phyloP scores from a whole-genome alignment of 2,888 invertebrate genomes.

The Troglohyphantes excavatus region DNA sequence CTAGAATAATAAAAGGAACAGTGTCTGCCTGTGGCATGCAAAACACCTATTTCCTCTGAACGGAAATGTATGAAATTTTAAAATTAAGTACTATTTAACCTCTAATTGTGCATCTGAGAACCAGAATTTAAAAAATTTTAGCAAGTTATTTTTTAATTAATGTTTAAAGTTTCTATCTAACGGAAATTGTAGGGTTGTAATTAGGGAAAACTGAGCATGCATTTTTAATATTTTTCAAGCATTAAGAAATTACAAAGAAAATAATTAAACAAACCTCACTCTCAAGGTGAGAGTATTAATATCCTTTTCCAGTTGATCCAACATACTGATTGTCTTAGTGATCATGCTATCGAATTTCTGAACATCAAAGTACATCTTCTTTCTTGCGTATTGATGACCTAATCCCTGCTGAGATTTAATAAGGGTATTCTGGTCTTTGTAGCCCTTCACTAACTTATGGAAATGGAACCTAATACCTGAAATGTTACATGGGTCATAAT shows the following conservation, averaged over 20 bases:
- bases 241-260: background rate
- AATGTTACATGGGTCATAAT: background rate
- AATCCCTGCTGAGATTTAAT: slow-evolving; percentile 96
- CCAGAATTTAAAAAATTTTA: too few species aligned
- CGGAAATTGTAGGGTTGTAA: too few species aligned
- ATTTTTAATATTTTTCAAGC: too few species aligned
- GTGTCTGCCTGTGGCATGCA: too few species aligned
- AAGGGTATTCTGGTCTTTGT: slow-evolving; percentile 90
- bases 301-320: slow-evolving; percentile 99
- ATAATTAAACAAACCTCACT: slow-evolving; percentile 88
- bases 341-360: slow-evolving; percentile 99
- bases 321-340: slow-evolving; percentile 97
- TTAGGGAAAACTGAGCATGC: too few species aligned
- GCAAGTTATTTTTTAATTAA: too few species aligned
- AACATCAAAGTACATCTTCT: slow-evolving; percentile 99
- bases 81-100: too few species aligned
- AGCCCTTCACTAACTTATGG: slow-evolving; percentile 84
- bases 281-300: slow-evolving; percentile 99
- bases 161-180: too few species aligned
- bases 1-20: too few species aligned
- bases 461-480: slow-evolving; percentile 84
- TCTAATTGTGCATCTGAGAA: too few species aligned
- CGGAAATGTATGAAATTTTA: too few species aligned
- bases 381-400: slow-evolving; percentile 98
- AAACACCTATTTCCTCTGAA: too few species aligned